Evolutionary conservation across 2,888 invertebrate species (phyloP), one percentile per base, ranked within the genome.

Genomic region (Azorinus chamasolen): DNA sequence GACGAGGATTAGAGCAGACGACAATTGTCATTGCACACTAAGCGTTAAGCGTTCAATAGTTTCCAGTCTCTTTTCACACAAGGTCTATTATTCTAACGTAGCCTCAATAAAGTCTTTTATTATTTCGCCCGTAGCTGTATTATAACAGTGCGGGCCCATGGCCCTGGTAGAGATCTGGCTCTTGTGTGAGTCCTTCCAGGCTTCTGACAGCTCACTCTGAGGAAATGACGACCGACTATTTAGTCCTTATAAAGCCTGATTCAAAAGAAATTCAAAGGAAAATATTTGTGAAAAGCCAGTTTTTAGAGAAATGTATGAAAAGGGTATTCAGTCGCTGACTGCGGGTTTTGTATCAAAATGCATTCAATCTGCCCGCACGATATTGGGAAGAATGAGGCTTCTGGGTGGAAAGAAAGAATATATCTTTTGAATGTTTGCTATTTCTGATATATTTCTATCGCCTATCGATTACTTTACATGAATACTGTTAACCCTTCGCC

Each of bases 301-400:
- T 61, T 61, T 69, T 48, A 54, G 69, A 46, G 61, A 53, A 65
- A 41, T 39, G 53, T 58, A 50, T 72, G 65, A 72, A 72, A 61
- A 61, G 72, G 32, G 65, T 32, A 61, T 61, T 61, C 48, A 61
- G 27, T 48, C 25, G 22, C 32, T 61, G 46, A 20, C 46, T 46
- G 50, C 65, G 45, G 61, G 50, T 75, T 75, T 76, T 70, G 75
- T 75, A 75, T 75, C 70, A 70, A 70, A 48, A 53, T 70, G 65
- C 48, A 70, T 75, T 64, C 69, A 75, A 43, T 55, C 48, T 43
- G 46, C 25, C 18, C 24, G 48, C 53, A 69, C 22, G 72, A 65
- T 65, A 72, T 53, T 50, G 24, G 32, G 37, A 65, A 54, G 59
- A 59, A 72, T 72, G 59, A 22, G 24, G 50, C 43, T 22, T 32